Evolutionary conservation across 2,797 vertebrate genomes (phyloP).

Genomic region (Poeciliopsis paucimaculata): DNA sequence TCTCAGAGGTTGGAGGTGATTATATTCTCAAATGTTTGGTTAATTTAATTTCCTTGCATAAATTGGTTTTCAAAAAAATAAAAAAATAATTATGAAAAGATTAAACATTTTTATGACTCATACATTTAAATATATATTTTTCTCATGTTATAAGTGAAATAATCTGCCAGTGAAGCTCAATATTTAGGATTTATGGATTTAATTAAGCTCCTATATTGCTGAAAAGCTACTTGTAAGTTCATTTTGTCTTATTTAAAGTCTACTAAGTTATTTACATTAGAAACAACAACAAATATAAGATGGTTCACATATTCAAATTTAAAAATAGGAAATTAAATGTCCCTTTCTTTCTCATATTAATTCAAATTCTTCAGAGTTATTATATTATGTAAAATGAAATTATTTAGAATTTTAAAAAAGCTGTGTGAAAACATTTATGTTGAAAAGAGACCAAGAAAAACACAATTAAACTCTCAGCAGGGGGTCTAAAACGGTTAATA

Average conservation of each 20-base stretch:
- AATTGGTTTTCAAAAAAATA: not conserved
- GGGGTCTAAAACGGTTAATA: not conserved
- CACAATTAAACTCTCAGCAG: not conserved
- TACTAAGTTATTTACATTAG: too few species aligned
- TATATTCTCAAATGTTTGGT: constrained; percentile 19
- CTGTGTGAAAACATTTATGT: not conserved
- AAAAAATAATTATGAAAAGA: not conserved
- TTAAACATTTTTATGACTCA: not conserved
- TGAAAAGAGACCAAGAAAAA: not conserved
- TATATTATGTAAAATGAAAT: not conserved
- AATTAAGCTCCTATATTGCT: too few species aligned
- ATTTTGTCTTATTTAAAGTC: too few species aligned
- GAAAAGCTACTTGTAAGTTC: too few species aligned
- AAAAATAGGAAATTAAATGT: too few species aligned
- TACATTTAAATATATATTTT: not conserved
- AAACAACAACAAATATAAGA: too few species aligned
- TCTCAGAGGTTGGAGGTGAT: constrained; percentile 23
- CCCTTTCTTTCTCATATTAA: not conserved
- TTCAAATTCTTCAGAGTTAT: too few species aligned
- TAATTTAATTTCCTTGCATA: constrained; percentile 3
- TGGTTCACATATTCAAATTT: too few species aligned
- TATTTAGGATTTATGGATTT: too few species aligned
- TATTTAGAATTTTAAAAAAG: not conserved
- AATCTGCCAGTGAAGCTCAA: not conserved
- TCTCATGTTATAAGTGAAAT: not conserved